Conservation (phyloP, 2,888 invertebrate genomes). For the Dendrolimus houi region DNA sequence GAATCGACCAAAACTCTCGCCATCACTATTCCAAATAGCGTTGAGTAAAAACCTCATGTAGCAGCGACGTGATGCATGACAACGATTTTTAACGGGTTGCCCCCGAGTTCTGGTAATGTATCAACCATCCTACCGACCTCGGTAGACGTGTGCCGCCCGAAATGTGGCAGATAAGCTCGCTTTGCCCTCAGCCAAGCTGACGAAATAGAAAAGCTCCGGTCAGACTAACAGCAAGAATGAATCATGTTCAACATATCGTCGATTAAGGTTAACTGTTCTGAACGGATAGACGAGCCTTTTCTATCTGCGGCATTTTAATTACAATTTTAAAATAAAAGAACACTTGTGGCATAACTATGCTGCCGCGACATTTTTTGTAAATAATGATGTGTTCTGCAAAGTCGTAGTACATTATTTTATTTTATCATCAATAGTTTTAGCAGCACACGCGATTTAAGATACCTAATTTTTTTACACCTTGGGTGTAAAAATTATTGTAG, state of each 20-base stretch:
- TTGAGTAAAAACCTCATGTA: neutral
- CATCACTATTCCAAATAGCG: constrained; percentile 9
- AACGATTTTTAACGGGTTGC: constrained; percentile 38
- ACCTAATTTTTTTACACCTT: too few species aligned
- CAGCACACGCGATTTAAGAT: too few species aligned
- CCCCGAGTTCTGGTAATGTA: constrained; percentile 9
- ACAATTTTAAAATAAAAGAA: too few species aligned
- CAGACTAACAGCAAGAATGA: neutral
- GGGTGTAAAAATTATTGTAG: too few species aligned
- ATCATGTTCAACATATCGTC: neutral
- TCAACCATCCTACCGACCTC: neutral
- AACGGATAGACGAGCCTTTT: too few species aligned
- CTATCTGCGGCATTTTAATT: too few species aligned
- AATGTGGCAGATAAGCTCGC: neutral
- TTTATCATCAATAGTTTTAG: too few species aligned
- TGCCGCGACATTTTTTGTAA: too few species aligned
- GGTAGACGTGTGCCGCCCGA: neutral
- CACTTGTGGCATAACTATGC: too few species aligned
- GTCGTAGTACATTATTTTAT: too few species aligned
- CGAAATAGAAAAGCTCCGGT: neutral
- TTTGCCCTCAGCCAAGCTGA: neutral
- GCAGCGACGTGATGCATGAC: constrained; percentile 32
- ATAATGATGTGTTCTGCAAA: too few species aligned
- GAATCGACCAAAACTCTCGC: neutral
- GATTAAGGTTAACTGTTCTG: too few species aligned